Conservation (phyloP, 2,888 invertebrate species). For the Phaedon cochleariae region DNA sequence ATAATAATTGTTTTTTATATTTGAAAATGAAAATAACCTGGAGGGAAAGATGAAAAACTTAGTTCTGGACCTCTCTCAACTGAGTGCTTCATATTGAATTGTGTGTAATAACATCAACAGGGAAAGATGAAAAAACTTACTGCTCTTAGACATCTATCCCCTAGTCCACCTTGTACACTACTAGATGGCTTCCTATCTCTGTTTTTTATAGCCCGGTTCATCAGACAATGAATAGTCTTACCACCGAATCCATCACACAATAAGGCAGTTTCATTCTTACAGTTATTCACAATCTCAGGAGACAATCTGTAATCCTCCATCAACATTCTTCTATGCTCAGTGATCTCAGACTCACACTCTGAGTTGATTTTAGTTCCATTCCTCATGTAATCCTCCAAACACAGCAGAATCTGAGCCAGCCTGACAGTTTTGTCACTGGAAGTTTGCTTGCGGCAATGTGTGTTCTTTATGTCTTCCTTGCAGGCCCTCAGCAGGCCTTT, state of each 20-base stretch:
- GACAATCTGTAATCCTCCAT: slow-evolving; percentile 94
- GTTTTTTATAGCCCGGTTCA: slow-evolving; percentile 80
- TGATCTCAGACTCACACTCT: slow-evolving; percentile 89
- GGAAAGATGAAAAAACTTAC: no score
- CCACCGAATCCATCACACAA: slow-evolving; percentile 82
- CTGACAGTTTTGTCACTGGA: slow-evolving; percentile 85
- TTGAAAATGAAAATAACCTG: no score
- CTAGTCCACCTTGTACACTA: slow-evolving; percentile 58
- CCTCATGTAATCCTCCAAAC: slow-evolving; percentile 81
- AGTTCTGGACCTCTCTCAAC: no score
- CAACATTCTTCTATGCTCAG: slow-evolving; percentile 87
- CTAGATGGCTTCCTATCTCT: slow-evolving; percentile 51
- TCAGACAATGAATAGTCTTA: slow-evolving; percentile 93
- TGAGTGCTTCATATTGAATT: no score
- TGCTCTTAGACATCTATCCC: slow-evolving; percentile 77
- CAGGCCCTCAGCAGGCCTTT: slow-evolving; percentile 89
- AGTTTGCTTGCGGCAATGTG: slow-evolving; percentile 84
- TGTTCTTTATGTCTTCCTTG: slow-evolving; percentile 85
- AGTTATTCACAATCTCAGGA: slow-evolving; percentile 89
- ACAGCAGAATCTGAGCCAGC: slow-evolving; percentile 89
- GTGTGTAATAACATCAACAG: no score
- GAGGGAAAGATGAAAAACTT: no score
- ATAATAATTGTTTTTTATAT: no score
- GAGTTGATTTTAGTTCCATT: slow-evolving; percentile 77
- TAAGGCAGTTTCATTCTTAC: slow-evolving; percentile 82